Percentiles rank a stretch among this genome's conserved stretches.
phyloP scores from a whole-genome alignment of 1,140 invertebrate genomes.

The Ladona fulva region DNA sequence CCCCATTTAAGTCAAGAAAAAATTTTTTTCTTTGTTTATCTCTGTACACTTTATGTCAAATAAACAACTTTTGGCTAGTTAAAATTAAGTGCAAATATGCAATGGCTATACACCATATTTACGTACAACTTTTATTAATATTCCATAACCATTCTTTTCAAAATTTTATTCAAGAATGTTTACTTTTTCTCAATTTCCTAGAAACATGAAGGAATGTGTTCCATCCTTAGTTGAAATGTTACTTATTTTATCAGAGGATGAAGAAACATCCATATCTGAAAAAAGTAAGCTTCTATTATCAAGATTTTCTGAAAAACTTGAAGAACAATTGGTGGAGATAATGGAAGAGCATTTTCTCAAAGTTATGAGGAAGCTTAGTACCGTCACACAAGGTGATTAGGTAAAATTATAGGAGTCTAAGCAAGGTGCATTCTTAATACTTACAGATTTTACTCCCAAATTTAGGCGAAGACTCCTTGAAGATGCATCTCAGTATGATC shows the following conservation, averaged over 20 bases:
- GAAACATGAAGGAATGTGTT: slow-evolving; percentile 46
- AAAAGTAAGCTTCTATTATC: slow-evolving; percentile 34
- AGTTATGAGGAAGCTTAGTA: neutral
- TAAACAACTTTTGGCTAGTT: too few relatives aligned
- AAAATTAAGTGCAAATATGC: too few relatives aligned
- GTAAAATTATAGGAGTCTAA: too few relatives aligned
- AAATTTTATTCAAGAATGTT: slow-evolving; percentile 15
- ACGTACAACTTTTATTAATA: too few relatives aligned
- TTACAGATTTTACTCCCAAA: too few relatives aligned
- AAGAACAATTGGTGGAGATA: slow-evolving; percentile 38
- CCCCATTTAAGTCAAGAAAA: too few relatives aligned
- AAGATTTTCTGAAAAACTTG: slow-evolving; percentile 33
- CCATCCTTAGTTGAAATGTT: slow-evolving; percentile 45
- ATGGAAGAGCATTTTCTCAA: slow-evolving; percentile 45
- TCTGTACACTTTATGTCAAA: too few relatives aligned
- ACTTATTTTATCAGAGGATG: slow-evolving; percentile 48
- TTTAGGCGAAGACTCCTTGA: neutral
- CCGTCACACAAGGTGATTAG: too few relatives aligned
- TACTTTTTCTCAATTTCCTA: slow-evolving; percentile 25
- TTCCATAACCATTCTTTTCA: too few relatives aligned
- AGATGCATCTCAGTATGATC: neutral
- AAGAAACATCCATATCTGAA: slow-evolving; percentile 37
- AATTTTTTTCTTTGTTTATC: too few relatives aligned
- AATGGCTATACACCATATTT: too few relatives aligned
- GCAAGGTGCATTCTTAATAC: too few relatives aligned